Percentiles rank a stretch among this genome's conserved stretches.
These are phyloP conservation scores for Muschampia plurimacula DNA, from an alignment of 2,888 invertebrate species.

Conservation along the genomic window DNA sequence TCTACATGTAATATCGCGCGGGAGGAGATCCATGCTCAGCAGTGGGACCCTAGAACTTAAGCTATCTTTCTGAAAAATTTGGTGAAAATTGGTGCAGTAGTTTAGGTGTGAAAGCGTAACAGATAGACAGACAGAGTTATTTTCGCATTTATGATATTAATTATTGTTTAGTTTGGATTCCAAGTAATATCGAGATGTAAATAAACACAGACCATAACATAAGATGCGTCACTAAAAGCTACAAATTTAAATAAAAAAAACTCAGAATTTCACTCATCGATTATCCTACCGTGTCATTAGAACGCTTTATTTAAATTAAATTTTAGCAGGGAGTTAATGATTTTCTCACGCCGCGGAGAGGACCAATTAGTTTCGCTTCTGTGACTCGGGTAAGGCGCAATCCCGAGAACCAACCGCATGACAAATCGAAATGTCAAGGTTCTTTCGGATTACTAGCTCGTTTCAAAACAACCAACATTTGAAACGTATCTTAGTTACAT, in stretches of 20 bases:
- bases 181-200: too few species aligned
- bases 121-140: too few species aligned
- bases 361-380: constrained; percentile 21
- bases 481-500: background rate
- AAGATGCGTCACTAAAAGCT: background rate
- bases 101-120: too few species aligned
- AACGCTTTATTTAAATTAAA: constrained; percentile 12
- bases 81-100: too few species aligned
- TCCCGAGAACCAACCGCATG: constrained; percentile 43
- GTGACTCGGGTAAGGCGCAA: background rate
- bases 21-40: too few species aligned
- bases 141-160: too few species aligned
- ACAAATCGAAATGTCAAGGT: constrained; percentile 52
- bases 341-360: constrained; percentile 19
- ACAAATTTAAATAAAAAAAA: background rate
- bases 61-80: too few species aligned
- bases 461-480: constrained; percentile 6
- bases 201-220: too few species aligned
- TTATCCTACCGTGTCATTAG: constrained; percentile 8
- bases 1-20: too few species aligned
- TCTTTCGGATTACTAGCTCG: constrained; percentile 11
- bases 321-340: background rate
- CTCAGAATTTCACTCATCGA: constrained; percentile 4
- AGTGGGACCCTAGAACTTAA: too few species aligned
- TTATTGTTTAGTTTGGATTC: too few species aligned